phyloP scores from a whole-genome alignment of 2,888 invertebrate species.

The Rugalucina vietnamica region DNA sequence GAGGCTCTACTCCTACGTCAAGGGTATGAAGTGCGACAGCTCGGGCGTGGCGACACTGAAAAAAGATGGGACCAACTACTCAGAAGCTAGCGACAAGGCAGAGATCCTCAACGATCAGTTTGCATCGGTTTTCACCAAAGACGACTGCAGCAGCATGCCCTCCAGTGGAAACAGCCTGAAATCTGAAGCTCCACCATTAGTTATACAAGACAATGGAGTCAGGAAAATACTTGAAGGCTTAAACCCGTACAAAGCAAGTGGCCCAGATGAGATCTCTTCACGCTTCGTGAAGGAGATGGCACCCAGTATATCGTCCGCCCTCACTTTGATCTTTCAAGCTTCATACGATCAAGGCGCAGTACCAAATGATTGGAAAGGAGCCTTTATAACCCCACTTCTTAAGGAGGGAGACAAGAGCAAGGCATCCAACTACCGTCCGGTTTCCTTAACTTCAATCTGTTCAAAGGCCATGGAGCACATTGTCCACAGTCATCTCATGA shows the following conservation, averaged over 20 bases:
- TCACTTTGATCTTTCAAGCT: slow-evolving; percentile 39
- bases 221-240: slow-evolving; percentile 18
- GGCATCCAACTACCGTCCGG: slow-evolving; percentile 57
- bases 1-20: neutral
- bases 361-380: slow-evolving; percentile 51
- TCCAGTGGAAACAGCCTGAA: neutral
- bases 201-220: neutral
- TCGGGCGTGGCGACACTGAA: neutral
- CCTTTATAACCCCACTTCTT: slow-evolving; percentile 49
- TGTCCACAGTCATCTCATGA: slow-evolving; percentile 38
- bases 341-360: slow-evolving; percentile 34
- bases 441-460: slow-evolving; percentile 46
- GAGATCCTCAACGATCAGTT: neutral
- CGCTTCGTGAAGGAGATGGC: slow-evolving; percentile 40
- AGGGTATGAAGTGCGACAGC: neutral
- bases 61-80: neutral
- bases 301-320: slow-evolving; percentile 16
- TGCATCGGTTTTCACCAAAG: neutral
- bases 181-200: neutral
- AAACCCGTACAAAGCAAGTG: slow-evolving; percentile 36
- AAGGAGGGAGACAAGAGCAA: slow-evolving; percentile 48
- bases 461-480: slow-evolving; percentile 60
- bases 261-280: slow-evolving; percentile 27
- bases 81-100: neutral
- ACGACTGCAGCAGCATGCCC: neutral